phyloP scores from a whole-genome alignment of 2,888 invertebrate genomes.

The Parnassius orleans region DNA sequence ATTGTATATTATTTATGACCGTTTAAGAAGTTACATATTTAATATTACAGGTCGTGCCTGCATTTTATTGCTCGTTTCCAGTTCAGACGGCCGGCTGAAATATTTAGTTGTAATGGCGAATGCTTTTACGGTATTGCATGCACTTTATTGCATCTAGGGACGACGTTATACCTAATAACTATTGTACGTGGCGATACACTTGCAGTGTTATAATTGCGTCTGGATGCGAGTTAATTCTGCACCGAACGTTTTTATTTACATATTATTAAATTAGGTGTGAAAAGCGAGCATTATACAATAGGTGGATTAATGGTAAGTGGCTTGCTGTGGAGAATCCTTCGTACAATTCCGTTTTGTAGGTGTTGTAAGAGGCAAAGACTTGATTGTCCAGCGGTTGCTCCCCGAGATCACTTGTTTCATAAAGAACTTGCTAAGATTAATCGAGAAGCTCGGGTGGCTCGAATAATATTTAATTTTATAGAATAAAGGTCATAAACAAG shows the following conservation, averaged over 20 bases:
- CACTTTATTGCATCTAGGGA: constrained; percentile 26
- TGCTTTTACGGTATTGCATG: constrained; percentile 24
- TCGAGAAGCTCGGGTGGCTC: too few species aligned
- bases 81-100: constrained; percentile 28
- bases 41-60: constrained; percentile 23
- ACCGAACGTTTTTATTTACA: background rate
- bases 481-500: too few species aligned
- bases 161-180: constrained; percentile 8
- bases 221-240: background rate
- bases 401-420: too few species aligned
- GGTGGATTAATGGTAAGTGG: too few species aligned
- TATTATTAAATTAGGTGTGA: too few species aligned
- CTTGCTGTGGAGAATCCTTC: too few species aligned
- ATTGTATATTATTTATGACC: constrained; percentile 9
- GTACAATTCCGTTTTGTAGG: too few species aligned
- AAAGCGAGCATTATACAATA: too few species aligned
- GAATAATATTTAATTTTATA: too few species aligned
- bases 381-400: too few species aligned
- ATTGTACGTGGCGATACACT: constrained; percentile 4
- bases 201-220: constrained; percentile 1
- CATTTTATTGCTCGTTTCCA: constrained; percentile 25
- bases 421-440: too few species aligned
- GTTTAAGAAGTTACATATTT: constrained; percentile 17
- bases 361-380: too few species aligned
- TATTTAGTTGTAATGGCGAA: constrained; percentile 27